Evolutionary conservation across 1,140 invertebrate species (phyloP).

Genomic region (Oreohelix idahoensis): DNA sequence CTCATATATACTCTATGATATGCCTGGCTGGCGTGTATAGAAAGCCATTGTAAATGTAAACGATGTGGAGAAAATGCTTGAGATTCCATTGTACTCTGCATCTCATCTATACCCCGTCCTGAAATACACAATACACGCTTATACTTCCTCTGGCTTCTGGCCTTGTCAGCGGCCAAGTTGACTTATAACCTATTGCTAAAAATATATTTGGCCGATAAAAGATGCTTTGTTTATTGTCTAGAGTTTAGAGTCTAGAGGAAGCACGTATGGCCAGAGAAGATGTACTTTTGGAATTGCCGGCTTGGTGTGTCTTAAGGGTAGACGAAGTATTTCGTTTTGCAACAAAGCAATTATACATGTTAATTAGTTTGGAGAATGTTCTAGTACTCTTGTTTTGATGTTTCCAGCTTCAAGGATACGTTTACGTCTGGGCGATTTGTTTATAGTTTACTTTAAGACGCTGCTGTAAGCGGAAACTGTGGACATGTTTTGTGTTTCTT

Average conservation of each 20-base stretch:
- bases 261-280: neutral
- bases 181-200: neutral
- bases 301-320: neutral
- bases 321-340: no score
- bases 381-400: neutral
- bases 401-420: neutral
- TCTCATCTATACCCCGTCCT: neutral
- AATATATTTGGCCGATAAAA: neutral
- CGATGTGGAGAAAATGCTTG: no score
- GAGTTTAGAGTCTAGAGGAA: neutral
- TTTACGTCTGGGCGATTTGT: neutral
- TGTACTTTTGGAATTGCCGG: neutral
- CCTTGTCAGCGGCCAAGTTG: neutral
- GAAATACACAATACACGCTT: neutral
- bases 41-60: no score
- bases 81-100: neutral
- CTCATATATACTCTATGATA: no score
- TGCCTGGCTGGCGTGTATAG: no score
- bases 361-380: slow-evolving; percentile 5
- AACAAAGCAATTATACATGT: neutral
- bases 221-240: neutral
- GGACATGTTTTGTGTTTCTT: no score
- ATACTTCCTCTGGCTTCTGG: neutral
- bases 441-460: neutral
- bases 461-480: neutral